A percentile compares a stretch with the other conserved stretches of the same genome.
Evolutionary conservation across 1,140 invertebrate species (phyloP).

Genomic region (Drosophila nasuta): DNA sequence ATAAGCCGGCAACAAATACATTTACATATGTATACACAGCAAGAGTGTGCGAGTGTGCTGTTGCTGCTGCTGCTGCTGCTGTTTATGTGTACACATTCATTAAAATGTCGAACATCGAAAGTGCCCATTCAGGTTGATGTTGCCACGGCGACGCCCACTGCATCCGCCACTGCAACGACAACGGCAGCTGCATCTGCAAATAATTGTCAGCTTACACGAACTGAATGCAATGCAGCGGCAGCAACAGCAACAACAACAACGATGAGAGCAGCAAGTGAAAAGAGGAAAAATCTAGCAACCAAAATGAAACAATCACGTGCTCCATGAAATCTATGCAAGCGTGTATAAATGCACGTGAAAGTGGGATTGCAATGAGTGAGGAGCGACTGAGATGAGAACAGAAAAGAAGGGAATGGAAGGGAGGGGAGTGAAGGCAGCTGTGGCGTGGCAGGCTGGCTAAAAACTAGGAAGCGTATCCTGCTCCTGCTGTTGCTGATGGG

Average conservation of each 20-base stretch:
- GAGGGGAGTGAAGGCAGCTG: neutral
- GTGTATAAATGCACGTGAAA: slow-evolving; percentile 80
- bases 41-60: slow-evolving; percentile 17
- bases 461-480: slow-evolving; percentile 28
- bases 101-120: slow-evolving; percentile 83
- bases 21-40: slow-evolving; percentile 17
- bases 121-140: slow-evolving; percentile 80
- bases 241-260: slow-evolving; percentile 33
- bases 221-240: slow-evolving; percentile 64
- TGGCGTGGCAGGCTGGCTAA: neutral
- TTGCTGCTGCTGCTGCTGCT: slow-evolving; percentile 41
- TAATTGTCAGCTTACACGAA: slow-evolving; percentile 81
- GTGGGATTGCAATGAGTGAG: slow-evolving; percentile 65
- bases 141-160: slow-evolving; percentile 66
- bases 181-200: slow-evolving; percentile 73
- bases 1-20: slow-evolving; percentile 26
- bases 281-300: slow-evolving; percentile 61
- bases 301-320: slow-evolving; percentile 83
- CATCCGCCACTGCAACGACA: slow-evolving; percentile 44
- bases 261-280: slow-evolving; percentile 4
- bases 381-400: slow-evolving; percentile 21
- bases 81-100: slow-evolving; percentile 83
- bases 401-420: slow-evolving; percentile 24
- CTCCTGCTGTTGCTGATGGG: slow-evolving; percentile 36
- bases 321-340: slow-evolving; percentile 79